Conservation (phyloP, 2,797 vertebrate genomes). For the Tragelaphus eurycerus region DNA sequence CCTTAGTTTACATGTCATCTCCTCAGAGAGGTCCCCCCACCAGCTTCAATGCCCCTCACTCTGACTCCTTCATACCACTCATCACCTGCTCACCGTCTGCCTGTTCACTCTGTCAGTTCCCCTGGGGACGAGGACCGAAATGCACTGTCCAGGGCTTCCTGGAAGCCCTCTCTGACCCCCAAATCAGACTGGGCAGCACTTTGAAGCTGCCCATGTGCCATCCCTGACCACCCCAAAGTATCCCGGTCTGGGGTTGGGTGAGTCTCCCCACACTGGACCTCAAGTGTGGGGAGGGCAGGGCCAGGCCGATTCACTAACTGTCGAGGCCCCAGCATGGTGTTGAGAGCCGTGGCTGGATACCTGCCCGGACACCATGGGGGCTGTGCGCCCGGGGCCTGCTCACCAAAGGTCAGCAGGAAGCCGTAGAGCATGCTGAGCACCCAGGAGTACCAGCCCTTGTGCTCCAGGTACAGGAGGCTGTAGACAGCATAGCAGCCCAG, state of each 20-base stretch:
- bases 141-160: neutral
- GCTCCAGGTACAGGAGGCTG: constrained; percentile 96
- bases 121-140: neutral
- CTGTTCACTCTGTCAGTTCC: neutral
- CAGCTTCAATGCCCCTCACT: neutral
- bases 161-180: neutral
- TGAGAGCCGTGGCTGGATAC: neutral
- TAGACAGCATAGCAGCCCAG: constrained; percentile 96
- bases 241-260: neutral
- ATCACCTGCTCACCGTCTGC: neutral
- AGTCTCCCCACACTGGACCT: neutral
- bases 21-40: neutral
- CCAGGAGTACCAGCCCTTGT: constrained; percentile 99
- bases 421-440: constrained; percentile 97
- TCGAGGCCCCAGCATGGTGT: rapidly evolving
- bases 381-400: constrained; percentile 70
- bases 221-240: neutral
- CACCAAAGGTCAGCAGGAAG: constrained; percentile 97
- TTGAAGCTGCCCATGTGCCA: neutral
- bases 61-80: neutral
- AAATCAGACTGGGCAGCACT: neutral
- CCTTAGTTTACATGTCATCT: neutral
- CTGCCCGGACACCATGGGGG: neutral
- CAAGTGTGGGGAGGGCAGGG: neutral
- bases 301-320: neutral